Evolutionary conservation across 2,113 vertebrate species (phyloP).

Genomic region (Tiliqua scincoides): DNA sequence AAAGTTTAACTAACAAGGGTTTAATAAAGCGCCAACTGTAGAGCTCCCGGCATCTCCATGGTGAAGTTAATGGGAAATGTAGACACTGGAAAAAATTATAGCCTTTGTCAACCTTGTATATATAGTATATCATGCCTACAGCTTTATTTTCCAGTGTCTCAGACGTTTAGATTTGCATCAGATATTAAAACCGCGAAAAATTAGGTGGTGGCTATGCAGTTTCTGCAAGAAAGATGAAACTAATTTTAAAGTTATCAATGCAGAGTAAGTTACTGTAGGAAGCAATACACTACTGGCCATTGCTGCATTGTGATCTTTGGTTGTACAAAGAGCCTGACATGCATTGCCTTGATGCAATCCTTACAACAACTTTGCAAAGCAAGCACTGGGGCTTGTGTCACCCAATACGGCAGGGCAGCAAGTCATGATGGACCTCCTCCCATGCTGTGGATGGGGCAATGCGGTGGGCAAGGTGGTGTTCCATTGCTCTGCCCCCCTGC

Average conservation of each 20-base stretch:
- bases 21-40: conserved; percentile 53
- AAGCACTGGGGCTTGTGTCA: no score
- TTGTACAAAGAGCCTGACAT: no score
- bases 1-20: conserved; percentile 16
- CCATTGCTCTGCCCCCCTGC: no score
- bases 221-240: background rate
- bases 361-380: no score
- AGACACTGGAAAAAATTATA: conserved; percentile 17
- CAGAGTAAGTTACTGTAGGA: background rate
- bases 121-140: background rate
- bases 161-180: background rate
- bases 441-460: no score
- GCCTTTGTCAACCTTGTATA: conserved; percentile 15
- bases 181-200: background rate
- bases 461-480: no score
- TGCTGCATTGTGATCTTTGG: background rate
- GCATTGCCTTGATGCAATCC: no score
- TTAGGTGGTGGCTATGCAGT: background rate
- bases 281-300: background rate
- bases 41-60: conserved; percentile 8
- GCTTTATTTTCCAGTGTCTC: background rate
- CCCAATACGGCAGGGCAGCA: no score
- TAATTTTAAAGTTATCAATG: background rate
- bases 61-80: conserved; percentile 30
- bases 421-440: no score